phyloP scores from a whole-genome alignment of 2,888 invertebrate species.

The Anthophora plumipes region DNA sequence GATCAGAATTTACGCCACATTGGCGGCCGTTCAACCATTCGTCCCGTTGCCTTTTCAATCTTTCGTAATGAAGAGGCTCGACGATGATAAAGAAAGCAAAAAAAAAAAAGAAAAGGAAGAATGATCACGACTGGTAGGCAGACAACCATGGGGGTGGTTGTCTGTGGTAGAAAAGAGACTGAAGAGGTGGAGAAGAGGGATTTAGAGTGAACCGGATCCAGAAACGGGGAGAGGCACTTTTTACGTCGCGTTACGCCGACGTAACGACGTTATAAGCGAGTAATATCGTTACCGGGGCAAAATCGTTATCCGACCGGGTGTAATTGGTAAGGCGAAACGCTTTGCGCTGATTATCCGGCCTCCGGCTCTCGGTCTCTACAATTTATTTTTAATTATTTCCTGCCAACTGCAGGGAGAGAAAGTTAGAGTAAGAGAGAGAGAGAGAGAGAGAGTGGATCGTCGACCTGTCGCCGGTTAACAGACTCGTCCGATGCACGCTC shows the following conservation, averaged over 20 bases:
- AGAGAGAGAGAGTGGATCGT: conserved; percentile 34
- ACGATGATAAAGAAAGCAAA: conserved; percentile 51
- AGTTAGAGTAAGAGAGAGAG: neutral
- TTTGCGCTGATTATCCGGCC: conserved; percentile 68
- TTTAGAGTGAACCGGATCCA: conserved; percentile 38
- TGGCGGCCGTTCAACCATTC: conserved; percentile 63
- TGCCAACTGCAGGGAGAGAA: conserved; percentile 55
- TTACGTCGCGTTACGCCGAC: conserved; percentile 60
- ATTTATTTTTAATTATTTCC: conserved; percentile 75
- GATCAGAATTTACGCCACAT: conserved; percentile 60
- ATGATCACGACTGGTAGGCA: neutral
- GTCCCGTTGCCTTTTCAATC: conserved; percentile 63
- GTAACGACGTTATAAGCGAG: conserved; percentile 62
- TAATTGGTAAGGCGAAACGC: conserved; percentile 72
- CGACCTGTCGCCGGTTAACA: conserved; percentile 58
- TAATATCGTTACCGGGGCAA: conserved; percentile 54
- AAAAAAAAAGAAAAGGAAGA: neutral
- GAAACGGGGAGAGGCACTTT: conserved; percentile 53
- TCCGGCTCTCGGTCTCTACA: conserved; percentile 43
- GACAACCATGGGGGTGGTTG: conserved; percentile 16
- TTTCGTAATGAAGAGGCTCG: conserved; percentile 67
- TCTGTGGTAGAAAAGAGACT: neutral
- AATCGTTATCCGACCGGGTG: conserved; percentile 62
- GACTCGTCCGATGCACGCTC: conserved; percentile 60
- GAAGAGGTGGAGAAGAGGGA: too few species aligned